Evolutionary conservation across 2,888 invertebrate species (phyloP).

Genomic region (Megastigmus dorsalis): DNA sequence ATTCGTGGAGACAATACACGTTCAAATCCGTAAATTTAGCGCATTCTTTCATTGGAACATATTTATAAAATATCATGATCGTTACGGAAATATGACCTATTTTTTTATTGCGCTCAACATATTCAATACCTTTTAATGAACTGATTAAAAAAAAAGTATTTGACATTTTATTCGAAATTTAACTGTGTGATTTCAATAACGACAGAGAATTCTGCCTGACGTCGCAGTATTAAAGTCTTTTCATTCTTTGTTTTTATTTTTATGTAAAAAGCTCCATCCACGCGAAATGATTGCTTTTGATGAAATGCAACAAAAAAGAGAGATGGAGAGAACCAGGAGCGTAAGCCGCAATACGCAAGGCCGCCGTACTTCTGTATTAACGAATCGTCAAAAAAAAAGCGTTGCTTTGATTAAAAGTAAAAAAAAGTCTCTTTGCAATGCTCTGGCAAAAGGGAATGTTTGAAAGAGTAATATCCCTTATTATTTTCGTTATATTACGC

Average conservation of each 20-base stretch:
- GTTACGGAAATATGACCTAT: too few relatives aligned
- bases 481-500: slow-evolving; percentile 10
- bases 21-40: too few relatives aligned
- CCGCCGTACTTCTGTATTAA: slow-evolving; percentile 13
- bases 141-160: background rate
- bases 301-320: background rate
- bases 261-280: slow-evolving; percentile 24
- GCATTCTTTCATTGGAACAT: too few relatives aligned
- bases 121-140: too few relatives aligned
- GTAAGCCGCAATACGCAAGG: background rate
- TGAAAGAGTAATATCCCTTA: slow-evolving; percentile 5
- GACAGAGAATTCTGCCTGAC: background rate
- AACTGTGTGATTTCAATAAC: slow-evolving; percentile 6
- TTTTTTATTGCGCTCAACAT: too few relatives aligned
- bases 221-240: background rate
- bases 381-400: background rate
- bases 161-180: background rate
- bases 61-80: too few relatives aligned
- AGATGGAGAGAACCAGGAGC: background rate
- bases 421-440: background rate
- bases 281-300: slow-evolving; percentile 27
- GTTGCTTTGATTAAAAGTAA: slow-evolving; percentile 33
- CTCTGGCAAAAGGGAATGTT: background rate
- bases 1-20: too few relatives aligned
- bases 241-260: slow-evolving; percentile 3